Evolutionary conservation across 2,797 vertebrate genomes (phyloP), one percentile per base, ranked within the genome.

Genomic region (Falco novaeseelandiae): DNA sequence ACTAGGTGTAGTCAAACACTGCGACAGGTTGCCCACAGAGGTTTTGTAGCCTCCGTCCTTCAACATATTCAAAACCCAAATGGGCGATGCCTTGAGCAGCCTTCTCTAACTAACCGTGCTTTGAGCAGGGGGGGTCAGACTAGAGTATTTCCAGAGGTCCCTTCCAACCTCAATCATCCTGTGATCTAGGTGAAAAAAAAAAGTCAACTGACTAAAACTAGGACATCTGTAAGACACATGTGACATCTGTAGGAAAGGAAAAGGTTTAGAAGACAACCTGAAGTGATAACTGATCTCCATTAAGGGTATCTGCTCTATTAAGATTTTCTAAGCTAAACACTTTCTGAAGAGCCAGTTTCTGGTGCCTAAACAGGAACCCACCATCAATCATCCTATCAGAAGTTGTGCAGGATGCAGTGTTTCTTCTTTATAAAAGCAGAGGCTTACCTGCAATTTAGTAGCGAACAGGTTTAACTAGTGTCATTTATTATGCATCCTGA

Each of bases 241-340:
- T 69, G 72, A 78, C 85, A 91, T 51, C 62, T 69, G 46, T 38
- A 93, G 82, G 91, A 91, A 95, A 15, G 46, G 22, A 92, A 87
- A 48, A 40, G 17, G 10, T 67, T 91, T 46, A 67, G n/a, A 73
- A 93, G 94, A 83, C 48, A 88, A 86, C 32, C 57, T 54, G 40
- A 92, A 80, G 32, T 52, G 40, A 17, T 59, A 93, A 32, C 46
- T 84, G 19, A 90, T 61, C 61, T 58, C 49, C 30, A 21, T 36
- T 67, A 80, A 70, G 20, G 7, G 0, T 34, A 82, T 54, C 49
- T 62, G 49, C 38, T 85, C 66, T 54, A 69, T 19, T 42, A 54
- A 36, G 26, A 80, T n/a, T 77, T 84, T 70, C n/a, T 34, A 70
- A 58, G 42, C 8, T 30, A 25, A 76, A 81, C 27, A 22, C 12